Evolutionary conservation across 1,140 invertebrate species (phyloP).

Genomic region (Drosophila teissieri): DNA sequence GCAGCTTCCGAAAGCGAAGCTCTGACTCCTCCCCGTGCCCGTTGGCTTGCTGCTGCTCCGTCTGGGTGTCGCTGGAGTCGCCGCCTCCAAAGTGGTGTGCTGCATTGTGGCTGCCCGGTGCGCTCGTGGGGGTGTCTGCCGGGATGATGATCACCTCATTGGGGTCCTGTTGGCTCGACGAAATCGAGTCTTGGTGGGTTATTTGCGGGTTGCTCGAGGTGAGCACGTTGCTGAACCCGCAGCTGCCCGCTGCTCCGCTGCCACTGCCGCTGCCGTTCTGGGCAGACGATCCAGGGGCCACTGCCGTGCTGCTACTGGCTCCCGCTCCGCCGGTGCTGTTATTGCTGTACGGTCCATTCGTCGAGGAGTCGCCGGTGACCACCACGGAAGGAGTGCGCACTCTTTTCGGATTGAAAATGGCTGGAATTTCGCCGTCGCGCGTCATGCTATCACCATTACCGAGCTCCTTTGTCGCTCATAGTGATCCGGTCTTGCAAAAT

Average conservation of each 20-base stretch:
- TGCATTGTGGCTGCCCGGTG: conserved; percentile 57
- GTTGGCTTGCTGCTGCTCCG: conserved; percentile 61
- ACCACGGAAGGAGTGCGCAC: conserved; percentile 90
- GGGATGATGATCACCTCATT: conserved; percentile 84
- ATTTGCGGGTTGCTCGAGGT: conserved; percentile 84
- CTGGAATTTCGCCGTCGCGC: conserved; percentile 89
- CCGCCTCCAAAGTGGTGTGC: conserved; percentile 51
- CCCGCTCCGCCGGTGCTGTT: conserved; percentile 36
- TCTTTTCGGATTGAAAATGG: conserved; percentile 90
- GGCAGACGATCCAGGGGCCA: conserved; percentile 7
- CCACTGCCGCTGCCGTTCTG: conserved; percentile 24
- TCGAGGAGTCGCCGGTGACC: conserved; percentile 87
- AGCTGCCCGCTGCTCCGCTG: conserved; percentile 38
- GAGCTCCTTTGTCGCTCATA: conserved; percentile 56
- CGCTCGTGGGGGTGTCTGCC: conserved; percentile 70
- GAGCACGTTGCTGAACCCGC: conserved; percentile 82
- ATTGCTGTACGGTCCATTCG: conserved; percentile 85
- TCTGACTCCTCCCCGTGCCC: conserved; percentile 66
- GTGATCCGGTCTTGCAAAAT: conserved; percentile 26
- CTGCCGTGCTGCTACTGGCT: conserved; percentile 43
- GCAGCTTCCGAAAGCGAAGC: conserved; percentile 68
- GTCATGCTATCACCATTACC: conserved; percentile 75
- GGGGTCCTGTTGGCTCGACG: conserved; percentile 86
- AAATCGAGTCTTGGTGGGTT: conserved; percentile 86
- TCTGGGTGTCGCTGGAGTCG: conserved; percentile 59